Evolutionary conservation across 2,113 vertebrate genomes (phyloP).

Genomic region (Jaculus jaculus): DNA sequence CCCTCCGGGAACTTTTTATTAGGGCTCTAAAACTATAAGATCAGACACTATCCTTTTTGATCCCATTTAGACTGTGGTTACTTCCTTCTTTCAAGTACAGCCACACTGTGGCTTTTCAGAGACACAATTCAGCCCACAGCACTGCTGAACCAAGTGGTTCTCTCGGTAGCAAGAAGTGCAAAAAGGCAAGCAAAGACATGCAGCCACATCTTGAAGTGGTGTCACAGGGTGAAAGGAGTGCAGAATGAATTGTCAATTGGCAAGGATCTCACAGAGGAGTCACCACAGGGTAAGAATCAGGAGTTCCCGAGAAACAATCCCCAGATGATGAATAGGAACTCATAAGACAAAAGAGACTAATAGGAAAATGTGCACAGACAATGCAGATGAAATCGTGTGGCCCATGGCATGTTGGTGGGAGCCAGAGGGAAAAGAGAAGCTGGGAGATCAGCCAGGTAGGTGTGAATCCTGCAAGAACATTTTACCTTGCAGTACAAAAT

Average conservation of each 20-base stretch:
- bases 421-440: not conserved
- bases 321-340: not conserved
- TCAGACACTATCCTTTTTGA: not conserved
- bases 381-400: rapidly evolving
- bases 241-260: not conserved
- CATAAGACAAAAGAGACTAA: not conserved
- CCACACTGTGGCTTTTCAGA: not conserved
- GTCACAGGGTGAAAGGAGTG: not conserved
- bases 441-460: not conserved
- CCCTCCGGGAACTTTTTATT: too few species aligned
- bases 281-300: too few species aligned
- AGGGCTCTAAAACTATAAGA: not conserved
- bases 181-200: not conserved
- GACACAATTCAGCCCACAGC: too few species aligned
- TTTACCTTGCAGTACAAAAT: not conserved
- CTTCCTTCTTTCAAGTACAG: not conserved
- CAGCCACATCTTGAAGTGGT: not conserved
- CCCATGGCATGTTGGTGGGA: rapidly evolving
- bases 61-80: not conserved
- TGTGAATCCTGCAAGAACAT: not conserved
- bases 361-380: rapidly evolving
- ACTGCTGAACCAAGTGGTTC: not conserved
- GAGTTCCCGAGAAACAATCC: not conserved
- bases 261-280: not conserved
- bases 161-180: not conserved